Evolutionary conservation across 1,140 invertebrate genomes (phyloP), one percentile per base, ranked within the genome.

Genomic region (Zaprionus ornatus): DNA sequence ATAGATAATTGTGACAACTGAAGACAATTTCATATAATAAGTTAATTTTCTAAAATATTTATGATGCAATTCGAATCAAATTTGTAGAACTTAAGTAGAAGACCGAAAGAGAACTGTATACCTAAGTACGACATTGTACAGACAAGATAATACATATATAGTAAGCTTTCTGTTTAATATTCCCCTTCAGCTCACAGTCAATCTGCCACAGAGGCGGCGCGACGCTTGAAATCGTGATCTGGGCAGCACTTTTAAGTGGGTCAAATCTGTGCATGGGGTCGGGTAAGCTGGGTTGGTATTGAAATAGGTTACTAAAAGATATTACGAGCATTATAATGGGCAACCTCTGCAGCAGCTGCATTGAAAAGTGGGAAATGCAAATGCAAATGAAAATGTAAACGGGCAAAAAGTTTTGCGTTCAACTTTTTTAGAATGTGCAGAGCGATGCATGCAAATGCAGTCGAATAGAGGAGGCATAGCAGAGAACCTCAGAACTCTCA

Each of bases 321-420:
- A 70, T 75, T 64, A 66, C 27, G 23, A 32, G 10, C 27, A 75
- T 64, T 75, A 54, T 64, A 52, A 42, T 64, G 25, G 64, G 15
- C 63, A 59, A 32, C 10, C 21, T 21, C 55, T 17, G 27, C 27
- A 27, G 54, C 54, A 56, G 62, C 62, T 50, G 29, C 50, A 37
- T 59, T 64, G 29, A 23, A 25, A 56, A 65, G 23, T 42, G 32
- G 60, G 19, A 66, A 67, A 67, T 60, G 45, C 25, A 76, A 82
- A 85, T 81, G 60, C 45, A 79, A 82, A 85, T 81, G 61, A 69
- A 75, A 86, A 85, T 76, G 71, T 82, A 77, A 50, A 50, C 19
- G 65, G 61, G 69, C 21, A 67, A 37, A 82, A 79, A 68, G 71
- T 79, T 76, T 69, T 40, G 37, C 45, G 55, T 52, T 25, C 69